Percentiles rank a stretch among this genome's conserved stretches.
These are phyloP conservation scores for Lampris incognitus DNA, from an alignment of 2,113 vertebrate genomes.

Conservation along the genomic window DNA sequence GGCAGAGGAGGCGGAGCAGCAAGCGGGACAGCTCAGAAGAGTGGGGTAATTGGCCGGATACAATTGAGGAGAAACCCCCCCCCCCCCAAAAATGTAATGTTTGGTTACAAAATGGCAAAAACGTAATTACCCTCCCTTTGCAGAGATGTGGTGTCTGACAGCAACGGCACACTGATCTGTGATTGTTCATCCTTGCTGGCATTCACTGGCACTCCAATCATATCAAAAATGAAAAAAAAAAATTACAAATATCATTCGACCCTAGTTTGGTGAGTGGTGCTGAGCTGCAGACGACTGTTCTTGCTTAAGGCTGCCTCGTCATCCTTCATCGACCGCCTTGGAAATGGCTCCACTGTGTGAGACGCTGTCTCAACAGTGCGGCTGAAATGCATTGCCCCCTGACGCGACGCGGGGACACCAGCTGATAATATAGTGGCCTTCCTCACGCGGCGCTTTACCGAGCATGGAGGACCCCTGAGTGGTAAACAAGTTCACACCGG, in stretches of 20 bases:
- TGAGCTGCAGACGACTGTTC: constrained; percentile 21
- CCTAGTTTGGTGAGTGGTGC: constrained; percentile 8
- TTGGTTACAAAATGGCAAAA: too few relatives aligned
- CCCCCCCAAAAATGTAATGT: too few relatives aligned
- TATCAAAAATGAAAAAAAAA: neutral
- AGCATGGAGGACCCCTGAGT: constrained; percentile 40
- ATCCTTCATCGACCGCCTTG: constrained; percentile 38
- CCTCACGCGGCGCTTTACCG: constrained; percentile 49
- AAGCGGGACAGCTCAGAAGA: too few relatives aligned
- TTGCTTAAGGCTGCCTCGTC: constrained; percentile 43
- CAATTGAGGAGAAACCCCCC: too few relatives aligned
- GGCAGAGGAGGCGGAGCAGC: too few relatives aligned
- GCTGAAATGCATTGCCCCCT: constrained; percentile 50
- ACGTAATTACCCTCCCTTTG: too few relatives aligned
- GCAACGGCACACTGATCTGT: too few relatives aligned
- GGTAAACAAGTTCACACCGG: constrained; percentile 62
- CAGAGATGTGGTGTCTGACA: too few relatives aligned
- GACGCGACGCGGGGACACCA: constrained; percentile 57
- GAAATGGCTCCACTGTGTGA: constrained; percentile 59
- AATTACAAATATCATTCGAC: constrained; percentile 21
- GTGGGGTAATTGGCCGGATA: too few relatives aligned
- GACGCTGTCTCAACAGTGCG: constrained; percentile 45
- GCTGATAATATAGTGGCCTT: constrained; percentile 61
- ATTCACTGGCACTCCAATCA: neutral
- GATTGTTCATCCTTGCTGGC: too few relatives aligned